Conservation (phyloP, 1,140 invertebrate genomes). For the Penaeus vannamei region DNA sequence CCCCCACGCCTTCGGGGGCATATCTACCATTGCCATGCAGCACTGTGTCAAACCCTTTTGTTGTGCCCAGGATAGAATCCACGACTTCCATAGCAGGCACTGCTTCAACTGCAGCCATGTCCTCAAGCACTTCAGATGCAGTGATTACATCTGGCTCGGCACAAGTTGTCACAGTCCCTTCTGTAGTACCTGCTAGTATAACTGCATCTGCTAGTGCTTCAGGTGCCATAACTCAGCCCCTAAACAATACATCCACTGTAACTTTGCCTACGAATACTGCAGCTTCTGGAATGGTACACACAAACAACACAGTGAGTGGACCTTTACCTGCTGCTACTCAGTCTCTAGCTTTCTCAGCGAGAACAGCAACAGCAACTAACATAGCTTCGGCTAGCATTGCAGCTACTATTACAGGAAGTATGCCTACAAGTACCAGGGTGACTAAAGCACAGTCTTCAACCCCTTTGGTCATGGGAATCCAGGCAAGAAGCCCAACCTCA, state of each 20-base stretch:
- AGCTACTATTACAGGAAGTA: too few relatives aligned
- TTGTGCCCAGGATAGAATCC: too few relatives aligned
- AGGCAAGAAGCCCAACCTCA: not conserved
- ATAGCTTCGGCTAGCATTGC: too few relatives aligned
- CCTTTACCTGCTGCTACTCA: not conserved
- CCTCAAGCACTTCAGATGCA: not conserved
- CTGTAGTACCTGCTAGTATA: conserved; percentile 4
- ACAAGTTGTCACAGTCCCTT: not conserved
- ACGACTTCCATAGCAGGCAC: not conserved
- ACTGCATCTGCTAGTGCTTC: not conserved
- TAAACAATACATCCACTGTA: conserved; percentile 26
- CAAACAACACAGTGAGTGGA: conserved; percentile 13
- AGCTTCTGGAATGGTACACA: not conserved
- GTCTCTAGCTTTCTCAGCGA: too few relatives aligned
- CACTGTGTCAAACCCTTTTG: too few relatives aligned
- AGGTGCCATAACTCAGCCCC: not conserved
- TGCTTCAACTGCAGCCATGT: not conserved
- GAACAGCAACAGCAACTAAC: too few relatives aligned
- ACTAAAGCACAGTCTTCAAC: too few relatives aligned
- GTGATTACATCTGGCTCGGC: not conserved
- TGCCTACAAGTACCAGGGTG: too few relatives aligned
- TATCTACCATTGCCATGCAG: too few relatives aligned
- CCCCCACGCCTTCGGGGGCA: too few relatives aligned
- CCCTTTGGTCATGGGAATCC: too few relatives aligned
- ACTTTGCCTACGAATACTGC: conserved; percentile 7